Conservation (phyloP, 2,888 invertebrate species). For the Heliconius hortense region DNA sequence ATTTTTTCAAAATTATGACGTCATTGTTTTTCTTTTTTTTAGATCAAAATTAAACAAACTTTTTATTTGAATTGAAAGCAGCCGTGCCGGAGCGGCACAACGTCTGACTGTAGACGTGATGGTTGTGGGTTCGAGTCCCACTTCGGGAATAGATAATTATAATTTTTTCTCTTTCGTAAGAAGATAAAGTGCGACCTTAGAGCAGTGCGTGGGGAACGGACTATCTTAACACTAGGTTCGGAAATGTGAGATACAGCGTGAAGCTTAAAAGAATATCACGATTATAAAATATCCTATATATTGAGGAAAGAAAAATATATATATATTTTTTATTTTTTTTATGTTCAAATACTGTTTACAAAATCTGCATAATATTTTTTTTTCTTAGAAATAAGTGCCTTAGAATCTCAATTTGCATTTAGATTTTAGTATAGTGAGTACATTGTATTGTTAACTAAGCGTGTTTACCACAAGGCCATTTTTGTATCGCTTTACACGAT, state of each 20-base stretch:
- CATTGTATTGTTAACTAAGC: conserved; percentile 31
- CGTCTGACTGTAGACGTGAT: neutral
- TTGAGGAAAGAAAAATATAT: neutral
- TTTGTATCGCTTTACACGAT: conserved; percentile 65
- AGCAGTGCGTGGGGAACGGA: neutral
- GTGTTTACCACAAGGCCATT: conserved; percentile 77
- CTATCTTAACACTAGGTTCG: neutral
- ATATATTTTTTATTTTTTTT: neutral
- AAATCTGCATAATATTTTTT: conserved; percentile 25
- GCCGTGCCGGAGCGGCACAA: too few relatives aligned
- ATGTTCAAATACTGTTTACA: neutral
- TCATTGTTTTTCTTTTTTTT: neutral
- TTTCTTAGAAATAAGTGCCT: conserved; percentile 48
- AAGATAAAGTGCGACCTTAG: neutral
- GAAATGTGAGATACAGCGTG: too few relatives aligned
- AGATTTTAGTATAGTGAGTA: conserved; percentile 42
- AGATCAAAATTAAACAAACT: neutral
- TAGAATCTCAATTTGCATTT: conserved; percentile 44
- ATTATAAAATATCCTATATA: too few relatives aligned
- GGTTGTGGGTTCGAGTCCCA: neutral
- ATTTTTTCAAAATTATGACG: neutral
- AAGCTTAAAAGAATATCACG: too few relatives aligned
- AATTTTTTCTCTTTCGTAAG: neutral
- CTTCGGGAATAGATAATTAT: neutral
- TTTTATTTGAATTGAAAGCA: neutral